Percentiles rank a stretch among this genome's conserved stretches.
Conservation (phyloP, 2,113 vertebrate species). For the Struthio camelus region DNA sequence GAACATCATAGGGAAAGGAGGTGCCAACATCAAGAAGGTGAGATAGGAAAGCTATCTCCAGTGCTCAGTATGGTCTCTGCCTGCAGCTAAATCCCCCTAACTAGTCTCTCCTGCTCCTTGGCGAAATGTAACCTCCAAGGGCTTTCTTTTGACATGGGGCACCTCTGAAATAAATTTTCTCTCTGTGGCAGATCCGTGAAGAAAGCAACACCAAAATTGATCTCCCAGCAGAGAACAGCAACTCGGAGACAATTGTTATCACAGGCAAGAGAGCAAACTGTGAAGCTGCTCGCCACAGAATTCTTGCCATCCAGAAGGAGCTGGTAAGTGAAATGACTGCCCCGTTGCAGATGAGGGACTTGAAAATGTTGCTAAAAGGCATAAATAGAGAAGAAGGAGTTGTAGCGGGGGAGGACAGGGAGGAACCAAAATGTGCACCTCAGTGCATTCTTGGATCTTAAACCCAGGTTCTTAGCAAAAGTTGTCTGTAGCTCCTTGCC, state of each 20-base stretch:
- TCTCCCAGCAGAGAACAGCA: slow-evolving; percentile 97
- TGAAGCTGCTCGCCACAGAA: slow-evolving; percentile 89
- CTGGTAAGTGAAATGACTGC: slow-evolving; percentile 76
- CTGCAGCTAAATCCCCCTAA: neutral
- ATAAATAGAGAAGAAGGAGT: neutral
- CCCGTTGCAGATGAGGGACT: neutral
- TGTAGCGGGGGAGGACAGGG: rapidly evolving
- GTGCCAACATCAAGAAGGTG: slow-evolving; percentile 98
- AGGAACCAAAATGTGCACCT: neutral
- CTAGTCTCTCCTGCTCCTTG: neutral
- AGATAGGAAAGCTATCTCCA: neutral
- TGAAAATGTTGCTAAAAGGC: neutral
- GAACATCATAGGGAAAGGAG: slow-evolving; percentile 99
- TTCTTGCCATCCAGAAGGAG: slow-evolving; percentile 97
- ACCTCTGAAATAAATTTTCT: neutral
- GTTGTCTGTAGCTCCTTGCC: neutral
- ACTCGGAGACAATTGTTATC: slow-evolving; percentile 98
- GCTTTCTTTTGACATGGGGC: neutral
- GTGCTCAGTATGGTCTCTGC: neutral
- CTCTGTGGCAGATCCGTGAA: slow-evolving; percentile 89
- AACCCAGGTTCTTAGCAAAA: neutral
- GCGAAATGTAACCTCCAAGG: neutral
- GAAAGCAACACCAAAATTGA: slow-evolving; percentile 98
- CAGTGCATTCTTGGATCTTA: neutral
- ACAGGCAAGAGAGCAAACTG: slow-evolving; percentile 97